Evolutionary conservation across 2,797 vertebrate species (phyloP), one percentile per base, ranked within the genome.

Genomic region (Lagocephalus sceleratus): DNA sequence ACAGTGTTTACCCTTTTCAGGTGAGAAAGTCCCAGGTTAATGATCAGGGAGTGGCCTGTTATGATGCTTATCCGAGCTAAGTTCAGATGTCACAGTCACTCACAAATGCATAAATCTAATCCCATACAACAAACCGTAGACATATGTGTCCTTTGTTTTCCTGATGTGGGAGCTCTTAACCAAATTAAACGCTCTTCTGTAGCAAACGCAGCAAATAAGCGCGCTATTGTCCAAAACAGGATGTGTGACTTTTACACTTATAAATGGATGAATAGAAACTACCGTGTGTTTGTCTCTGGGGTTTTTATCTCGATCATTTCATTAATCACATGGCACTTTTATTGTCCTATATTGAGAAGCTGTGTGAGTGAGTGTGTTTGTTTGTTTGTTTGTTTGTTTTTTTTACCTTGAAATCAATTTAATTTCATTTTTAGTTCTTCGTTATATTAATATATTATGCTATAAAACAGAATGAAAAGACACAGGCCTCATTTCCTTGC

Each of bases 1-100:
- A 99, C 85, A 94, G 91, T 79, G 93, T 97, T 82, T 99, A 98
- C 85, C 94, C 96, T 78, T 98, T 98, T 83, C 96, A 98, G 95
- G 97, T 98, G 87, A 94, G 91, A 17, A 47, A 22, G 20, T 58
- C 7, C 5, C 35, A 20, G 41, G 15, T 21, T 55, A 43, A 14
- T 54, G 16, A 49, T 52, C 15, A 43, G 2, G 2, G 25, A 46
- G 11, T 23, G 21, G 5, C 8, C 7, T 3, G 9, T 20, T 40
- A 2, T 11, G 20, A 41, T 7, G 0, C 20, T 26, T 38, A 20
- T 21, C 45, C 5, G 1, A 32, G 22, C 17, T 5, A 29, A 46
- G 4, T 20, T 39, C 3, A 21, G 5, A 47, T 60, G 17, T 44
- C n/a, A 40, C 11, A 21, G 41, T 60, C 7, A 49, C 21, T 21